Evolutionary conservation across 2,888 invertebrate genomes (phyloP).

Genomic region (Bellardia bayeri): DNA sequence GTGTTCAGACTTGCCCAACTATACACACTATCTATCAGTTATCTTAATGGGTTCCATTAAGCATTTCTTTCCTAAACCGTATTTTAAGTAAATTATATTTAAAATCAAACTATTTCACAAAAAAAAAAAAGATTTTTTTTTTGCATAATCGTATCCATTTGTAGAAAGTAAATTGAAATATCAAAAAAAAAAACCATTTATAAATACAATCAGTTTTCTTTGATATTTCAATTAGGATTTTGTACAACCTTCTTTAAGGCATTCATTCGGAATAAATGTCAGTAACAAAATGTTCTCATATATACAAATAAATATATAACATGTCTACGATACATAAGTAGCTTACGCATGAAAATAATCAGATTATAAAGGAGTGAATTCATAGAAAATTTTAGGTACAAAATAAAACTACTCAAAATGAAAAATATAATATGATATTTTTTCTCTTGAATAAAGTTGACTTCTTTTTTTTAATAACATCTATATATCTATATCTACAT

Average conservation of each 20-base stretch:
- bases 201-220: constrained; percentile 14
- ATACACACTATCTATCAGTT: too few species aligned
- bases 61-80: neutral
- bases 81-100: neutral
- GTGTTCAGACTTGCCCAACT: too few species aligned
- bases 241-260: constrained; percentile 5
- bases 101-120: neutral
- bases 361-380: neutral
- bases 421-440: too few species aligned
- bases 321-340: neutral
- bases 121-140: neutral
- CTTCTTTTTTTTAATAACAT: too few species aligned
- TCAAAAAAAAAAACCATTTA: neutral
- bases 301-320: neutral
- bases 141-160: neutral
- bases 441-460: too few species aligned
- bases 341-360: neutral
- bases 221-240: constrained; percentile 16
- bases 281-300: neutral
- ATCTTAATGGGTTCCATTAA: too few species aligned
- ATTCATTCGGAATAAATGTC: neutral
- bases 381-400: neutral
- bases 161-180: neutral
- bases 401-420: too few species aligned
- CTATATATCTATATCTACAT: too few species aligned